Base-by-base conservation (phyloP, 2,113 vertebrate species). In the Odocoileus hemionus region DNA sequence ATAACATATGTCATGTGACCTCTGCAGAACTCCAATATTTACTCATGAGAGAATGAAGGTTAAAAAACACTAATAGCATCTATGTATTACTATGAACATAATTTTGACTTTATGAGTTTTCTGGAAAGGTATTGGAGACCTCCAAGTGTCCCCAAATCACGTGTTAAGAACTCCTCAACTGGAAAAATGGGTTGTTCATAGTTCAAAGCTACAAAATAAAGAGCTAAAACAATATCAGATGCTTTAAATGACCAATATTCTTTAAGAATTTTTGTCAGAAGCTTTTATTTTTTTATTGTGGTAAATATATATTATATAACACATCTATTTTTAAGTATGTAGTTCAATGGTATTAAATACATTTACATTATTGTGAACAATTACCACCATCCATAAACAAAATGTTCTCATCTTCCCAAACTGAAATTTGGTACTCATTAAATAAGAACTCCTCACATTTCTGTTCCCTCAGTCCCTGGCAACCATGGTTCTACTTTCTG, bases 141-240 rank as follows among this genome's bases (percentile, higher is more conserved):
- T 87, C 28, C 36, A 45, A 11, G 13, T 0, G 21, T 85, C 57
- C 45, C 45, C 28, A 43, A 52, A 87, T 45, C 52, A 91, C 54
- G 78, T 8, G 21, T 79, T 70, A 39, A 93, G 43, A 79, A 50
- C 7, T 47, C 74, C 39, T 19, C 60, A 92, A 15, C 26, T 57
- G 11, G 60, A 23, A 30, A 96, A 86, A 86, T 45, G 52, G 2
- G 57, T 55, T 89, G 89, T 52, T 64, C 14, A 28, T 54, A 82
- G 16, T 87, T 92, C 47, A 86, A 89, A 88, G 14, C 23, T 36
- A 97, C 36, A 91, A 89, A 89, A 64, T 28, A 79, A 28, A 92
- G 47, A 93, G 11, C 52, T 96, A 80, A 96, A 97, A 78, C 55
- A 76, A 45, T 52, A 96, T 50, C 54, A 89, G 55, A 64, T 78